phyloP scores from a whole-genome alignment of 2,113 vertebrate species.

The Malurus alboscapulatus region DNA sequence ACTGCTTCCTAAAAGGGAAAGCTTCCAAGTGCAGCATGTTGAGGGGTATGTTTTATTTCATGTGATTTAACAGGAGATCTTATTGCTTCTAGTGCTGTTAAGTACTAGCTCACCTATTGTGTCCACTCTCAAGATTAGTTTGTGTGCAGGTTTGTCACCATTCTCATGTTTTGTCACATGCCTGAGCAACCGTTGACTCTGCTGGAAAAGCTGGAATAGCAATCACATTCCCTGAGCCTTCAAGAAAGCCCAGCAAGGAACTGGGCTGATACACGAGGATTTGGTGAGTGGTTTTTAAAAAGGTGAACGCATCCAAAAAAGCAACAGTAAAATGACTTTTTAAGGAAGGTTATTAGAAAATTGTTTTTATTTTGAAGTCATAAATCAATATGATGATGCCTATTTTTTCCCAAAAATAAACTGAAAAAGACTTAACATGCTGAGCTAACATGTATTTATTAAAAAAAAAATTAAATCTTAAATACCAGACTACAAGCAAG shows the following conservation, averaged over 20 bases:
- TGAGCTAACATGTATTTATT: neutral
- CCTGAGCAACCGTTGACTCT: neutral
- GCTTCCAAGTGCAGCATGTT: neutral
- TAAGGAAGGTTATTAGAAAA: neutral
- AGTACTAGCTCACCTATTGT: neutral
- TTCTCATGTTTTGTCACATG: neutral
- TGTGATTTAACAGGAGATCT: constrained; percentile 8
- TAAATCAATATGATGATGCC: neutral
- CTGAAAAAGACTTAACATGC: neutral
- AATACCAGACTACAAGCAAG: neutral
- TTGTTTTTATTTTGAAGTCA: neutral
- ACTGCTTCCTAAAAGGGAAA: constrained; percentile 5
- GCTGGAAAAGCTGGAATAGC: neutral
- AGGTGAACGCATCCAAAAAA: neutral
- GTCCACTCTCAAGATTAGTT: neutral
- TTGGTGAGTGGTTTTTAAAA: neutral
- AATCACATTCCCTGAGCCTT: neutral
- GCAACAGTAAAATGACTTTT: neutral
- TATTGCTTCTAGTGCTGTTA: neutral
- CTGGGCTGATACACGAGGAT: fast-evolving
- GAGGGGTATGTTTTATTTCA: neutral
- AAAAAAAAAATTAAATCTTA: neutral
- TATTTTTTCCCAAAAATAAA: neutral
- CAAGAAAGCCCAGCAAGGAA: neutral
- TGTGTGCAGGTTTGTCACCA: neutral